A percentile compares a stretch with the other conserved stretches of the same genome.
phyloP scores from a whole-genome alignment of 2,113 vertebrate species.

The Lichenostomus cassidix region DNA sequence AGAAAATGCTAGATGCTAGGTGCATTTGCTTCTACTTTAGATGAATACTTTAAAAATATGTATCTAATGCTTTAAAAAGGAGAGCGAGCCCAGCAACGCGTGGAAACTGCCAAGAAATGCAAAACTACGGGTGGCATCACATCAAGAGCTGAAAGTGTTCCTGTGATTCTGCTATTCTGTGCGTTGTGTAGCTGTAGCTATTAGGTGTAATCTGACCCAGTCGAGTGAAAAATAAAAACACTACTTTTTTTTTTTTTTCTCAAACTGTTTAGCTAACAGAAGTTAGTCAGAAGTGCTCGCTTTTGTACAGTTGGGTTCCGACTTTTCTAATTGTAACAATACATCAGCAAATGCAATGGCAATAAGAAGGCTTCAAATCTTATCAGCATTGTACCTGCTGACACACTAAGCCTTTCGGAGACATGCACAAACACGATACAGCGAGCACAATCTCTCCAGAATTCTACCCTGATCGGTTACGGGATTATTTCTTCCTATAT shows the following conservation, averaged over 20 bases:
- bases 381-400: background rate
- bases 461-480: background rate
- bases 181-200: background rate
- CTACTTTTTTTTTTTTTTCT: background rate
- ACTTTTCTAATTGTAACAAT: background rate
- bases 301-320: background rate
- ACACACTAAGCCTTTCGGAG: background rate
- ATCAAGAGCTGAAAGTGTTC: background rate
- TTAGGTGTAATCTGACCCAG: background rate
- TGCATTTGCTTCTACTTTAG: background rate
- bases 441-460: background rate
- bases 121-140: background rate
- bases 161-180: background rate
- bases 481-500: background rate
- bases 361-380: background rate
- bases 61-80: background rate
- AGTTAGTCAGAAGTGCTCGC: background rate
- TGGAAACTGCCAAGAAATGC: background rate
- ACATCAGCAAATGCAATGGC: background rate
- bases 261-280: background rate
- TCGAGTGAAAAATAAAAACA: background rate
- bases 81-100: background rate
- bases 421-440: background rate
- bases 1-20: background rate
- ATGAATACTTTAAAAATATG: background rate